phyloP scores from a whole-genome alignment of 2,888 invertebrate genomes.

The Drosophila colorata region DNA sequence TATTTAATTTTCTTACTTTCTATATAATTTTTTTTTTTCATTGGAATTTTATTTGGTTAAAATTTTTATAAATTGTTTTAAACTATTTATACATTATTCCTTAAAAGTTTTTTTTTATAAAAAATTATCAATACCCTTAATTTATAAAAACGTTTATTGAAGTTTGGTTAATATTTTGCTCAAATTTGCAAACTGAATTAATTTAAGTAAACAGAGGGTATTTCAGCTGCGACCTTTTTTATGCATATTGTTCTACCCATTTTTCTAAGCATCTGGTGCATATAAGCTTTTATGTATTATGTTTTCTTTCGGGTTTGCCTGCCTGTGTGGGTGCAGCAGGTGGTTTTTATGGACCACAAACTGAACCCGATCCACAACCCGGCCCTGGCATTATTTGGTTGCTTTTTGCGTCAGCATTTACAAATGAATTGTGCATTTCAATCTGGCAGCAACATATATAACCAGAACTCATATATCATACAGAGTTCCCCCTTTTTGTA shows the following conservation, averaged over 20 bases:
- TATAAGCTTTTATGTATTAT: conserved; percentile 41
- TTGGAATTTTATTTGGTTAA: no score
- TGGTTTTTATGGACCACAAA: conserved; percentile 61
- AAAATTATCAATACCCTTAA: no score
- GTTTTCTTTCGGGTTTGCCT: conserved; percentile 23
- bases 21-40: not conserved
- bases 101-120: not conserved
- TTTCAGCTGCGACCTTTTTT: not conserved
- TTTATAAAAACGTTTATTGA: no score
- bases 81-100: no score
- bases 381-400: conserved; percentile 36
- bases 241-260: conserved; percentile 9
- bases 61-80: no score
- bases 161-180: no score
- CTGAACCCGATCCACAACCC: not conserved
- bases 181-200: no score
- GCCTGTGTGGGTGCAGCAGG: conserved; percentile 66
- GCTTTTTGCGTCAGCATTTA: conserved; percentile 34
- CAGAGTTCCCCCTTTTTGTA: conserved; percentile 13
- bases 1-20: no score
- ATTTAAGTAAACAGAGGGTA: conserved; percentile 18
- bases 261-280: conserved; percentile 57
- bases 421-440: conserved; percentile 58
- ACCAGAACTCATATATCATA: conserved; percentile 18
- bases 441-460: conserved; percentile 29